Base-by-base conservation (phyloP, 1,140 invertebrate genomes). In the Alviniconcha marisindica region DNA sequence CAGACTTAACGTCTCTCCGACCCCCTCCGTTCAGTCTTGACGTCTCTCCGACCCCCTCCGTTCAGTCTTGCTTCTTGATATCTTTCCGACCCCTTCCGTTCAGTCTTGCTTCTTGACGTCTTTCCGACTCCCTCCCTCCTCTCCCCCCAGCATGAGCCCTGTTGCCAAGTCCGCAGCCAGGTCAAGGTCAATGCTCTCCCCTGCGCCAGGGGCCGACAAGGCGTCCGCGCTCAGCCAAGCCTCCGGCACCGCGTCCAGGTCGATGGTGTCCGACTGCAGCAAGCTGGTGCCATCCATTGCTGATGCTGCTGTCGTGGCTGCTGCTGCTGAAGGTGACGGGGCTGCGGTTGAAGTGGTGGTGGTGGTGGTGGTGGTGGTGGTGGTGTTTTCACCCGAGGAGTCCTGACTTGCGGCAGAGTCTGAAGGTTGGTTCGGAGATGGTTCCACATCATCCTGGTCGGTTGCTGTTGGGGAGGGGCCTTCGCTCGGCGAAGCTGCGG, bases 71-170 rank as follows among this genome's bases (percentile, higher is more conserved):
- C 28, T 83, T 83, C 73, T 83, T n/a, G n/a, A n/a, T n/a, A n/a
- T n/a, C n/a, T n/a, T n/a, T n/a, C n/a, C n/a, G 31, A 12, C 44
- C 40, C 0, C 31, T 42, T 12, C 48, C 40, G n/a, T n/a, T n/a
- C 31, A 81, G n/a, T 81, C 78, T 81, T 83, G 71, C 28, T 83
- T 83, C 73, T 83, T 83, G 2, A 83, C 69, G 18, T 42, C 54
- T 14, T 44, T 74, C 21, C 24, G 31, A 12, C 44, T 28, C 0
- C 31, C 56, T 12, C 48, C 40, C 14, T 21, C 56, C 33, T 31
- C 15, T 21, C 44, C 48, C 44, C 33, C 51, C 56, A 60, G 33
- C 56, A 63, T 24, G 31, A 77, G 15, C 4, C 44, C 42, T 15
- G 54, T 38, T 0, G 56, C 81, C 42, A 83, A 42, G 28, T 40